These are phyloP conservation scores for Chironex yamaguchii DNA, from an alignment of 30 jellyfish, hydroid and myxozoan genomes.

Conservation along the genomic window DNA sequence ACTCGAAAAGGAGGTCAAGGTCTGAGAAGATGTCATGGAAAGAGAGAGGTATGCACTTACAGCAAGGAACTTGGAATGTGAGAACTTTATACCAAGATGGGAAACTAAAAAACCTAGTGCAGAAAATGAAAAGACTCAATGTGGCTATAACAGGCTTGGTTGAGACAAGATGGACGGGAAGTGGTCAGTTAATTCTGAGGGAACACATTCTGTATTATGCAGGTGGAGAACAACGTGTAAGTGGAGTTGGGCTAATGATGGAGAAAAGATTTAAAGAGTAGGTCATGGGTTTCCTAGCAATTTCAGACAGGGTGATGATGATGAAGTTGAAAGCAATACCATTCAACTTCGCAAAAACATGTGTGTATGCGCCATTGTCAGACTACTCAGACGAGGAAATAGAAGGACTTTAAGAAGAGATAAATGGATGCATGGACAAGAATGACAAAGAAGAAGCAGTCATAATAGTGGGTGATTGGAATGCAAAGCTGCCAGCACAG, in stretches of 20 bases:
- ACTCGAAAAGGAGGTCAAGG: constrained; percentile 2
- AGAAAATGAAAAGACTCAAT: constrained; percentile 34
- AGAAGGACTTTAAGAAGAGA: constrained; percentile 24
- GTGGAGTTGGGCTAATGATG: background rate
- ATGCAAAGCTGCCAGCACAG: background rate
- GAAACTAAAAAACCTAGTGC: background rate
- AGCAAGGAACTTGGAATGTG: constrained; percentile 41
- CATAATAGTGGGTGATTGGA: constrained; percentile 2
- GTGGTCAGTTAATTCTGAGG: background rate
- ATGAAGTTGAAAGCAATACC: constrained; percentile 20
- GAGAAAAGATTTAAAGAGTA: background rate
- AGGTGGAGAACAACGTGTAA: background rate
- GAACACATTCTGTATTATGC: background rate
- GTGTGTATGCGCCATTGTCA: constrained; percentile 44
- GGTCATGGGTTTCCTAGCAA: background rate
- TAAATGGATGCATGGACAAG: too few species aligned
- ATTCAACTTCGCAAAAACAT: constrained; percentile 19
- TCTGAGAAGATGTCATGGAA: constrained; percentile 1
- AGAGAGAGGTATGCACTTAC: background rate
- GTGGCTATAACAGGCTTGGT: background rate
- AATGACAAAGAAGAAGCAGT: constrained; percentile 35
- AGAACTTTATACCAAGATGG: constrained; percentile 24
- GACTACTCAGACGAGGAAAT: constrained; percentile 4
- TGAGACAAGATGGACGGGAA: constrained; percentile 10
- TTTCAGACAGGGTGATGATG: constrained; percentile 27